Base-by-base conservation (phyloP, 2,888 invertebrate genomes). In the Parelbella ahira region DNA sequence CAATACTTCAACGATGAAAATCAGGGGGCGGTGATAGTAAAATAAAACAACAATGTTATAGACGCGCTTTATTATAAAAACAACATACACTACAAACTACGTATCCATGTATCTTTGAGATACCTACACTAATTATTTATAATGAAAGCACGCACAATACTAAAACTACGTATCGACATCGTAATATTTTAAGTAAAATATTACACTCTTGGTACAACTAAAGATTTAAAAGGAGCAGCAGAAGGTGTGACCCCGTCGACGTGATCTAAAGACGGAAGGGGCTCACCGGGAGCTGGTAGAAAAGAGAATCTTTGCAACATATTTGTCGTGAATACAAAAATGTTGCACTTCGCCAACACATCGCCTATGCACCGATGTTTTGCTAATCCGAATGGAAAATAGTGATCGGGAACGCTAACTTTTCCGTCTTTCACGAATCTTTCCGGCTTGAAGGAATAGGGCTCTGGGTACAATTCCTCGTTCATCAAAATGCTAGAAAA, bases 291-390 rank as follows among this genome's bases (percentile, higher is more conserved):
- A 1, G 90, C 89, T 0, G 91, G 78, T 1, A 89, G 68, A 60
- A 96, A 92, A 2, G 89, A 89, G 55, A 93, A 95, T 55, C 88
- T 90, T 70, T 95, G 95, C 53, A 96, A 76, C 53, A 95, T 78
- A 0, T 92, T 88, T 0, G 94, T 90, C 0, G 91, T 91, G 57
- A 95, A 93, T 18, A 94, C 69, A 60, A 95, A 96, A 34, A 95
- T 88, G 59, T 94, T 95, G 54, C 93, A 93, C 57, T 92, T 92
- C 0, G 93, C 93, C n/a, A 88, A 54, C 0, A 79, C 70, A 61
- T 96, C 95, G 0, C 95, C 96, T 90, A 95, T 90, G 60, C 96
- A 96, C 36, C 95, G 91, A 63, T 93, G 94, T 55, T 92, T 93
- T 0, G 94, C 93, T 36, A 92, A 78, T 7, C 95, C 94, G 58